These are phyloP conservation scores for Aphelocoma californica DNA, from an alignment of 2,797 vertebrate genomes.

Conservation along the genomic window DNA sequence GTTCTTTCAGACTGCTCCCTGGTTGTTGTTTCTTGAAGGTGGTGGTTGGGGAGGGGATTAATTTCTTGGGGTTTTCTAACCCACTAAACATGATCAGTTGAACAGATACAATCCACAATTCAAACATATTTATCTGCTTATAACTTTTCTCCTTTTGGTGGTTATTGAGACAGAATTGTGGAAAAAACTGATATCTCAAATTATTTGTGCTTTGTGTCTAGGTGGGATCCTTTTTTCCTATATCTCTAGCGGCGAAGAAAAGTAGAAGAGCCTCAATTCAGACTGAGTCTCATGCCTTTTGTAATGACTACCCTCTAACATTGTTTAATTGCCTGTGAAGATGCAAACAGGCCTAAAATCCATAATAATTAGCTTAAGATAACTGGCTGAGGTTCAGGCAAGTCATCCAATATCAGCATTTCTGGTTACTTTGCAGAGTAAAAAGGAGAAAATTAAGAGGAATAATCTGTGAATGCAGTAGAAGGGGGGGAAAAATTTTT, in stretches of 20 bases:
- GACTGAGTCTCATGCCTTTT: background rate
- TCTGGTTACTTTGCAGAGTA: background rate
- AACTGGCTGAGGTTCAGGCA: constrained; percentile 32
- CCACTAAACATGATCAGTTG: background rate
- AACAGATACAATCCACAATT: background rate
- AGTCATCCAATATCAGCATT: constrained; percentile 39
- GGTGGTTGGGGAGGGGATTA: background rate
- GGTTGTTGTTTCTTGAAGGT: background rate
- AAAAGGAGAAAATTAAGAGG: background rate
- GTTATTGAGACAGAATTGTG: background rate
- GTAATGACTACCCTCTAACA: constrained; percentile 27
- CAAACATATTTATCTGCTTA: background rate
- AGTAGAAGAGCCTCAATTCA: background rate
- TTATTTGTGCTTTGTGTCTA: background rate
- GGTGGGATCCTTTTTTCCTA: background rate
- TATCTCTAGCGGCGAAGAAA: background rate
- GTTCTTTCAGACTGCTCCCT: background rate
- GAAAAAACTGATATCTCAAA: background rate
- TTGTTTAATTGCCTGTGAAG: constrained; percentile 53
- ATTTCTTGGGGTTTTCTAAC: background rate
- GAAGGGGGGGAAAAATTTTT: background rate
- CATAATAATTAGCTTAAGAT: constrained; percentile 63
- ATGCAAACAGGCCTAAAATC: constrained; percentile 41
- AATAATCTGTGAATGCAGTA: background rate
- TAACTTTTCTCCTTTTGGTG: background rate